phyloP scores from a whole-genome alignment of 2,113 vertebrate genomes.

The Odobenus rosmarus region DNA sequence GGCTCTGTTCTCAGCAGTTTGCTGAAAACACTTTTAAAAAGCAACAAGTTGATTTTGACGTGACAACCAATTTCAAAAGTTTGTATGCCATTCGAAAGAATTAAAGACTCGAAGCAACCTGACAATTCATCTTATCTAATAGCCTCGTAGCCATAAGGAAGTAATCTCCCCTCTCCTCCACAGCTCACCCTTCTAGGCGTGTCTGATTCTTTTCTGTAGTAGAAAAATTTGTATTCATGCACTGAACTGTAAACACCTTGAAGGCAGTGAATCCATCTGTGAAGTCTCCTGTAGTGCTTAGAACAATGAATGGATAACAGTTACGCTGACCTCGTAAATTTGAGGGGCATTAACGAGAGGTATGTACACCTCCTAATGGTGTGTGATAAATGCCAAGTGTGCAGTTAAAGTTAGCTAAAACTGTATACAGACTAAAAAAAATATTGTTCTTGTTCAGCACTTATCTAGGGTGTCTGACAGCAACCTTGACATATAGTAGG shows the following conservation, averaged over 20 bases:
- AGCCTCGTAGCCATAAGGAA: neutral
- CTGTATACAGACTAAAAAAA: neutral
- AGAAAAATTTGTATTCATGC: neutral
- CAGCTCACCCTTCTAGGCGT: neutral
- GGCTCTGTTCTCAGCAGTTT: neutral
- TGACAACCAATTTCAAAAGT: constrained; percentile 45
- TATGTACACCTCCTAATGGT: neutral
- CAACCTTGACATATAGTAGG: neutral
- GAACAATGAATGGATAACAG: neutral
- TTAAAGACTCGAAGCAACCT: neutral
- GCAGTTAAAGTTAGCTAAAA: neutral
- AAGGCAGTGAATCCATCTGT: neutral
- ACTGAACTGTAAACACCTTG: neutral
- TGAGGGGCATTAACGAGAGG: neutral
- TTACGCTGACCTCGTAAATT: neutral
- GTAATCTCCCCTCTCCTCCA: neutral
- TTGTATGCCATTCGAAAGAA: neutral
- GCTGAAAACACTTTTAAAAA: constrained; percentile 41
- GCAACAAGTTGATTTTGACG: constrained; percentile 32
- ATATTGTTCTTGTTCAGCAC: neutral
- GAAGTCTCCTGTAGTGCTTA: neutral
- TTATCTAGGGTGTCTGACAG: neutral
- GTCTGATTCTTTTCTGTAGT: neutral
- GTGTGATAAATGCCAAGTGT: neutral
- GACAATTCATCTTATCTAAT: neutral